Conservation (phyloP, 2,113 vertebrate species). For the Meles meles region DNA sequence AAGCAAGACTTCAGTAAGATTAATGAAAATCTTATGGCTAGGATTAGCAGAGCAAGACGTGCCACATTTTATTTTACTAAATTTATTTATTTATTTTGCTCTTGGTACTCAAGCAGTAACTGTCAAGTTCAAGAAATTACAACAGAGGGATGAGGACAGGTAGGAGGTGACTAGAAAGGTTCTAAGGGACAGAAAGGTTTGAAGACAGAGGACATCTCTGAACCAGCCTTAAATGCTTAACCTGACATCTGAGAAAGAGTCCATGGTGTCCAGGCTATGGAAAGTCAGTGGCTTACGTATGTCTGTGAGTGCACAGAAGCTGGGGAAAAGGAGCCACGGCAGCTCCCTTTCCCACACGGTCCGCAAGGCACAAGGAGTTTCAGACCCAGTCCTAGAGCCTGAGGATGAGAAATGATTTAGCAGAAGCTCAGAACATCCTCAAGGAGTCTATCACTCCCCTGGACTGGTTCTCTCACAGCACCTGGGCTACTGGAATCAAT, state of each 20-base stretch:
- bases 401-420: slow-evolving; percentile 33
- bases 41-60: not conserved
- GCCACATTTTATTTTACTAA: not conserved
- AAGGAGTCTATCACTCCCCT: slow-evolving; percentile 9
- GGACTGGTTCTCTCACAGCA: slow-evolving; percentile 50
- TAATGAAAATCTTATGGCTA: slow-evolving; percentile 7
- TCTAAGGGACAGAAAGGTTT: not conserved
- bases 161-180: not conserved
- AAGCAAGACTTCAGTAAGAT: slow-evolving; percentile 44
- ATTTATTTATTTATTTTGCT: not conserved
- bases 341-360: not conserved
- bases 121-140: slow-evolving; percentile 30
- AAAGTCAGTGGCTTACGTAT: not conserved
- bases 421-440: slow-evolving; percentile 49
- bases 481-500: slow-evolving; percentile 56
- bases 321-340: not conserved
- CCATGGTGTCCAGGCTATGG: not conserved
- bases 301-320: not conserved
- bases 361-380: not conserved
- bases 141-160: not conserved
- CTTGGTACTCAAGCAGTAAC: not conserved
- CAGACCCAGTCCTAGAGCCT: slow-evolving; percentile 41
- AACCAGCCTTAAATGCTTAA: not conserved
- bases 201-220: slow-evolving; percentile 28
- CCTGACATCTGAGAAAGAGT: slow-evolving; percentile 10